Conservation (phyloP, 2,113 vertebrate species). For the Regulus satrapa region DNA sequence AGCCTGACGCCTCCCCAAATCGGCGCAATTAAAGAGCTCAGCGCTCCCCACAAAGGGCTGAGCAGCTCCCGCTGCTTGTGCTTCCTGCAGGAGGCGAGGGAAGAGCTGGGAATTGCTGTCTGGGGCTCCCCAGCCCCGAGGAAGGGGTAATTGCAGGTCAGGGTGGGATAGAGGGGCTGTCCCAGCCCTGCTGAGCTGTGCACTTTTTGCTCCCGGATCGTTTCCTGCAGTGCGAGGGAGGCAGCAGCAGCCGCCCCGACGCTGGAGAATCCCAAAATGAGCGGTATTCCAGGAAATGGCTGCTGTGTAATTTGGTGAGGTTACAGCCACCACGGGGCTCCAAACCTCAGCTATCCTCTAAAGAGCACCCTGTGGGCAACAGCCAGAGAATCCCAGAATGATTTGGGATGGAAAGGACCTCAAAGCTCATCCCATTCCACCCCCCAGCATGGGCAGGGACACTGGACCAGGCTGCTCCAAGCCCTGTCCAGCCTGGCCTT, state of each 20-base stretch:
- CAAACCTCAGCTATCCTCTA: not conserved
- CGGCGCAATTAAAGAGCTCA: not conserved
- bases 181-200: not conserved
- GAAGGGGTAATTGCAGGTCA: not conserved
- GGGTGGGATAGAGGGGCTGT: not conserved
- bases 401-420: not conserved
- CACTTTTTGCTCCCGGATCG: not conserved
- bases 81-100: not conserved
- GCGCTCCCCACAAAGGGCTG: not conserved
- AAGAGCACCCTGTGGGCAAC: not conserved
- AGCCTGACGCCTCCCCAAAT: not conserved
- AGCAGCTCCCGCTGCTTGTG: not conserved
- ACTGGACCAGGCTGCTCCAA: not conserved
- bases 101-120: not conserved
- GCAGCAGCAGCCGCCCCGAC: not conserved
- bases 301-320: not conserved
- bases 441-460: not conserved
- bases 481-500: not conserved
- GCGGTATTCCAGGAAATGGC: not conserved
- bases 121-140: not conserved
- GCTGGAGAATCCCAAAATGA: not conserved
- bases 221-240: not conserved
- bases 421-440: not conserved
- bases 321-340: not conserved
- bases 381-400: not conserved